These are phyloP conservation scores for Hofmannophila pseudospretella DNA, from an alignment of 2,888 invertebrate genomes.

Conservation along the genomic window DNA sequence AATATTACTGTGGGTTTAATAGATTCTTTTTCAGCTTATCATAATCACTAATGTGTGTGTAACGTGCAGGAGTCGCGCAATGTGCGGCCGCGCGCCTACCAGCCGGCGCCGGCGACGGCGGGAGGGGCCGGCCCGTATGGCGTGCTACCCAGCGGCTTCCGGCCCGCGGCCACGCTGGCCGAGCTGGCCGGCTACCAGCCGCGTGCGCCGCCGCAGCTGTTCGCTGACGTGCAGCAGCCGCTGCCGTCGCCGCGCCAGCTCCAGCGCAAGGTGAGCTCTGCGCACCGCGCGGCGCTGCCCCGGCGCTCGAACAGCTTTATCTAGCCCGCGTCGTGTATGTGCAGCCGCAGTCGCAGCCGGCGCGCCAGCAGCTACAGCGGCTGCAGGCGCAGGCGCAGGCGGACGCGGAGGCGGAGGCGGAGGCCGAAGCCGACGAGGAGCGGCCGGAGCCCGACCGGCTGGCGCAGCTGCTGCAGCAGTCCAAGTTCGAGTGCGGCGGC, in stretches of 20 bases:
- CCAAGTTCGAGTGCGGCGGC: constrained; percentile 88
- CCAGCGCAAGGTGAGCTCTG: constrained; percentile 55
- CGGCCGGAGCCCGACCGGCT: constrained; percentile 92
- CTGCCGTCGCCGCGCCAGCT: constrained; percentile 36
- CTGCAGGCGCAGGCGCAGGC: constrained; percentile 48
- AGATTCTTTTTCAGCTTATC: no score
- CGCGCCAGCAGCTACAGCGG: constrained; percentile 40
- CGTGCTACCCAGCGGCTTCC: constrained; percentile 61
- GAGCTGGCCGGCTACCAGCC: constrained; percentile 68
- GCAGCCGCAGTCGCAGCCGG: background rate
- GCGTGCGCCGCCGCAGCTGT: constrained; percentile 26
- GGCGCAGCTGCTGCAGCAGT: constrained; percentile 86
- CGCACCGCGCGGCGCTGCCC: no score
- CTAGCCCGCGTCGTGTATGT: background rate
- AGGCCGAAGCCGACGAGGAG: constrained; percentile 82
- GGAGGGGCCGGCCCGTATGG: constrained; percentile 30
- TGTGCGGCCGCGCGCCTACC: constrained; percentile 66
- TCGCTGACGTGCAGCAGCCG: constrained; percentile 39
- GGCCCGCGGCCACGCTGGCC: constrained; percentile 61
- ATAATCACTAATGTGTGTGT: no score
- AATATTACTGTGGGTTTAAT: no score
- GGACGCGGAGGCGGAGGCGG: constrained; percentile 31
- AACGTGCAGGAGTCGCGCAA: constrained; percentile 62
- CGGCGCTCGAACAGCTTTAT: no score
- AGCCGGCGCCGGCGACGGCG: constrained; percentile 33